Evolutionary conservation across 2,113 vertebrate species (phyloP), one percentile per base, ranked within the genome.

Genomic region (Otus sunia): DNA sequence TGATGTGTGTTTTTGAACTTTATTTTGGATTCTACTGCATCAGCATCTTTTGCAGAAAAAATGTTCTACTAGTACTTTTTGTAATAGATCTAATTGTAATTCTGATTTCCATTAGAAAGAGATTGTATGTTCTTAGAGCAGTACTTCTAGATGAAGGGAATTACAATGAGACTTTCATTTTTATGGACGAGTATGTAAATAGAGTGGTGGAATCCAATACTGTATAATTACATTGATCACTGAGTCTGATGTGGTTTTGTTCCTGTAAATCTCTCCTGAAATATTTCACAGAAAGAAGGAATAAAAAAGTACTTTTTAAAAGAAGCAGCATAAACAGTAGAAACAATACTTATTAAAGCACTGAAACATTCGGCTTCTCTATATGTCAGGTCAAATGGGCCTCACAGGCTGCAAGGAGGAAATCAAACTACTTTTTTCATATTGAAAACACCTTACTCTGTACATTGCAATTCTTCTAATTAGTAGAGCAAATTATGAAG

Each of bases 81-180:
- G 43, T 37, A 50, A 84, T 84, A 2, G 3, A 71, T 60, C 47
- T 60, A 59, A 85, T 63, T 90, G 23, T 77, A 91, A 78, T 94
- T 93, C 64, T 89, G 43, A 68, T 87, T 94, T 91, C 73, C 69
- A 87, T 94, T 91, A 92, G 76, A 73, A 92, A 91, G 60, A 56
- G 52, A 47, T 43, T 68, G 60, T 81, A 6, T 78, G 39, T 69
- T 94, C 58, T 67, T 62, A 53, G 9, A 75, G 49, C 15, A 0
- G 4, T 39, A 41, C 49, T 81, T 92, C 0, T 17, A 47, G 45
- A 79, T 50, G 53, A 92, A 89, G 69, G 25, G 66, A 88, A 88
- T 95, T 88, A 69, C 22, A 92, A 77, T 18, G 60, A 60, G 64
- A 49, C 47, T 87, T 86, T 82, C 20, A 50, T 55, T 97, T 94